Evolutionary conservation across 1,140 invertebrate species (phyloP), one percentile per base, ranked within the genome.

Genomic region (Anoplolepis gracilipes): DNA sequence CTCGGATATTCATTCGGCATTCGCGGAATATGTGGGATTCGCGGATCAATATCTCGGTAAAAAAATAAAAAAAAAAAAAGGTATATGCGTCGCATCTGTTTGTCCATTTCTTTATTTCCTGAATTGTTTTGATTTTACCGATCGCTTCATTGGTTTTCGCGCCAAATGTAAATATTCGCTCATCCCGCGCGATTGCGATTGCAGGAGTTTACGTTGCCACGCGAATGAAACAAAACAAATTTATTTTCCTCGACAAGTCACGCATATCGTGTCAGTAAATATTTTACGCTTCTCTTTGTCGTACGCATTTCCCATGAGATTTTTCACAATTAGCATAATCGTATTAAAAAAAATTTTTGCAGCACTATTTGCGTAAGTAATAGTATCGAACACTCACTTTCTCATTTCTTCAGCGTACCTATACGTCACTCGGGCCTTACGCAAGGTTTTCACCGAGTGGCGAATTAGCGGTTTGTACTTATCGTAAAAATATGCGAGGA

Each of bases 401-500:
- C 7, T 42, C 78, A 59, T 82, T 42, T 33, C 16, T 78, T n/a
- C 30, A 42, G 13, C 53, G 49, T 57, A 28, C 19, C 42, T 1
- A 11, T 16, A 8, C 25, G 7, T 11, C 25, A 28, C 62, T 13
- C 22, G 64, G 57, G 13, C 13, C 36, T 72, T 19, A 7, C 36
- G 6, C 11, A 19, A 62, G 25, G 25, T n/a, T 25, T 67, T 33
- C 25, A 13, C 46, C 33, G 46, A 57, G 22, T 65, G n/a, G 49
- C 16, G 7, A 76, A 84, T 76, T 69, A 87, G 62, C 82, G 49
- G 28, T 59, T 81, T 64, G 69, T 49, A 42, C 59, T 42, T 28
- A 49, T 30, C 22, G 22, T 22, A n/a, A 2, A 3, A 6, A n/a
- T 33, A 13, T 19, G 46, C 11, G 33, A 86, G 30, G 16, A 30